phyloP scores from a whole-genome alignment of 2,888 invertebrate genomes.

The Troilus luridus region DNA sequence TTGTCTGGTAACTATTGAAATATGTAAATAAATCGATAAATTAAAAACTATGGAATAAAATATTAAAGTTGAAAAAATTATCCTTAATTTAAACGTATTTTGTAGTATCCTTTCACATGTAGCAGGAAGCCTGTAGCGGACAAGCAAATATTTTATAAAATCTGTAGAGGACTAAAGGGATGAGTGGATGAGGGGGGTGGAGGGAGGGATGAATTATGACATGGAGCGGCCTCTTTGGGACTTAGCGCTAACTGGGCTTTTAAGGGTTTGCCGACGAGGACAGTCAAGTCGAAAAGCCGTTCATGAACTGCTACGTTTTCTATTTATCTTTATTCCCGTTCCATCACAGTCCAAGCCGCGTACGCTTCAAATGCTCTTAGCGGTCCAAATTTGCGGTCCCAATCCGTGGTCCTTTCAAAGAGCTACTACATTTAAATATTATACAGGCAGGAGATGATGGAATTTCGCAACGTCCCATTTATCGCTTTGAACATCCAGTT shows the following conservation, averaged over 20 bases:
- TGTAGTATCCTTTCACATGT: background rate
- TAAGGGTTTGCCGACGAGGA: background rate
- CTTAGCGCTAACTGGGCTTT: conserved; percentile 12
- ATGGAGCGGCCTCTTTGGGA: background rate
- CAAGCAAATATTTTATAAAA: conserved; percentile 27
- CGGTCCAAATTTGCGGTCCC: background rate
- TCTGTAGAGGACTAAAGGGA: background rate
- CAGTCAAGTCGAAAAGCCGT: background rate
- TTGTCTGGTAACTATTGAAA: too few species aligned
- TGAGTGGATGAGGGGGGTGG: background rate
- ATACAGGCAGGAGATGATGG: background rate
- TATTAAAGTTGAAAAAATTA: background rate
- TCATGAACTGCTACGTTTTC: background rate
- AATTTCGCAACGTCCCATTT: background rate
- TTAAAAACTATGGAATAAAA: background rate
- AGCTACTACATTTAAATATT: background rate
- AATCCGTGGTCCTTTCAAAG: background rate
- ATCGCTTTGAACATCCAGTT: background rate
- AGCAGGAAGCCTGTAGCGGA: background rate
- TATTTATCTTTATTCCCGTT: background rate
- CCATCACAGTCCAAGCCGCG: background rate
- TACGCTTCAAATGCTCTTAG: conserved; percentile 7
- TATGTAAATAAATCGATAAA: too few species aligned
- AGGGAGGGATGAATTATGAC: background rate
- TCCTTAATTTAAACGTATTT: background rate